Percentiles rank a stretch among this genome's conserved stretches.
phyloP scores from a whole-genome alignment of 2,797 vertebrate genomes.

The Oreochromis mossambicus region DNA sequence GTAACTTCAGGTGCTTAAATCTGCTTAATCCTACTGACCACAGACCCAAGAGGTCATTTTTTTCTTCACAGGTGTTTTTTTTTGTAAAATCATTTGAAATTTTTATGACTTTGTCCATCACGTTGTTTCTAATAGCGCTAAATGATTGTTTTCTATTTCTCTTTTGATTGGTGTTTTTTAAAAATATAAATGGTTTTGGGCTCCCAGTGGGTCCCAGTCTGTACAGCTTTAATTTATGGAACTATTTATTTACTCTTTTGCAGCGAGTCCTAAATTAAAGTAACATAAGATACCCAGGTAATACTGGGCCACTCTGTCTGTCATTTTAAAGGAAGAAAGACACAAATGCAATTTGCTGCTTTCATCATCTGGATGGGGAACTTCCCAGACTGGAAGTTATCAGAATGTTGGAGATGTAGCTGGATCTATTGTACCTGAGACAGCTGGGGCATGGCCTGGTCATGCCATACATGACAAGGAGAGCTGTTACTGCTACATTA shows the following conservation, averaged over 20 bases:
- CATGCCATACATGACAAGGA: not conserved
- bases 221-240: not conserved
- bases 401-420: not conserved
- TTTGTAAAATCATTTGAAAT: not conserved
- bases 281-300: not conserved
- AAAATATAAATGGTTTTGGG: not conserved
- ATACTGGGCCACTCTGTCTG: not conserved
- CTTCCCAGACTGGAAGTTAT: not conserved
- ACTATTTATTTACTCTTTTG: not conserved
- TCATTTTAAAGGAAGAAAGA: not conserved
- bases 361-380: not conserved
- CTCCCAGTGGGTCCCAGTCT: not conserved
- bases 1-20: slow-evolving; percentile 41
- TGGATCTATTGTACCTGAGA: not conserved
- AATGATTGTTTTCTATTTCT: not conserved
- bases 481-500: not conserved
- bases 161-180: not conserved
- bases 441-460: not conserved
- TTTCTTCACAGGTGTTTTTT: not conserved
- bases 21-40: not conserved
- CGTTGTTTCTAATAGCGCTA: not conserved
- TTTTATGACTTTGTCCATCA: not conserved
- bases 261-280: not conserved
- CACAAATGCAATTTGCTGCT: not conserved
- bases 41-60: not conserved